Base-by-base conservation (phyloP, 1,140 invertebrate species). In the Branchinecta lynchi region DNA sequence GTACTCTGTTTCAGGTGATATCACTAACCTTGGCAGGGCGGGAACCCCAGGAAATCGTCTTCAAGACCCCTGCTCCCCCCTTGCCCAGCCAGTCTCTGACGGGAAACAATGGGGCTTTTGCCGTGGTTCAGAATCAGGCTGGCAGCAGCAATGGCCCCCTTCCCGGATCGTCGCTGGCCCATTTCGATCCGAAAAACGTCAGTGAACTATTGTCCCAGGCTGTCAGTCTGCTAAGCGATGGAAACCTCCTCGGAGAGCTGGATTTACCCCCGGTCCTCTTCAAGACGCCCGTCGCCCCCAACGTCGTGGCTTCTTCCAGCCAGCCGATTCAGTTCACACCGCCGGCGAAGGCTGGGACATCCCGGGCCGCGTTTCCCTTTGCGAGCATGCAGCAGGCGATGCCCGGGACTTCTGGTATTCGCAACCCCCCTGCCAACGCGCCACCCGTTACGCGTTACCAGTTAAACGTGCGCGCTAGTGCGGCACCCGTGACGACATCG, bases 11-110 rank as follows among this genome's bases (percentile, higher is more conserved):
- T 43, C 71, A 85, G 84, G 82, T 87, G 66, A 92, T 96, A 78
- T 93, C 91, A 65, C 82, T 96, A 74, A 88, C 91, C 74, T 84
- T 95, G 78, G 90, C 88, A 73, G 83, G 85, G 69, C 81, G 84
- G 69, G 83, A 86, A 74, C 80, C 84, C 69, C 88, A 89, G 77
- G 87, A 92, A 78, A 85, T 92, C 72, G 83, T 90, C 72, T 81
- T 91, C 75, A 81, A 80, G 76, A 75, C 80, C 74, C 67, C 80
- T 78, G 68, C 71, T 12, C 66, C 77, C 46, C 73, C 77, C 67
- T 74, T 78, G 66, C 46, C 68, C 20, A 68, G 72, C n/a, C 67
- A 71, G 5, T 70, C 72, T 45, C 71, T 73, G 43, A 21, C 32
- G n/a, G 7, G 32, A 8, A 45, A 65, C 43, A 69, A 43, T 20